Base-by-base conservation (phyloP, 2,797 vertebrate species). In the Dryobates pubescens region DNA sequence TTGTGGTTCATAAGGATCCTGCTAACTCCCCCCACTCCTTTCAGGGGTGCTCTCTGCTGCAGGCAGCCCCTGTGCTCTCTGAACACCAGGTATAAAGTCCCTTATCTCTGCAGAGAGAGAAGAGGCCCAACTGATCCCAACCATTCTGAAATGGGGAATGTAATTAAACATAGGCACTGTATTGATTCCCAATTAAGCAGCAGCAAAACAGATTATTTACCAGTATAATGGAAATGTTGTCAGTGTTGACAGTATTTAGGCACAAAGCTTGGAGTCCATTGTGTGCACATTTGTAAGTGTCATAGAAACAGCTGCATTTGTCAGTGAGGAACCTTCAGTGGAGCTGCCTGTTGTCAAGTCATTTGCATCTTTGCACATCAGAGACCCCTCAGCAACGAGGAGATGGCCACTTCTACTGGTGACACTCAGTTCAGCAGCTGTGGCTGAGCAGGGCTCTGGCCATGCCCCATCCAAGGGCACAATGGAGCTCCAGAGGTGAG, bases 181-280 rank as follows among this genome's bases (percentile, higher is more conserved):
- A 90, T 86, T 74, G 94, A 93, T 90, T 93, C 53, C 73, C 67
- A 74, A 83, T 90, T 90, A 88, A 67, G 75, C 63, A 90, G 58
- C 73, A 83, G 30, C 58, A 69, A 76, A 94, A 59, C 83, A 76
- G 87, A 87, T 91, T 82, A 79, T 88, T 93, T 89, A 57, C 79
- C 78, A 51, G 71, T 54, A 54, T 76, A 87, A 72, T 81, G 85
- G 78, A 84, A 91, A 75, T 4, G 56, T 89, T 86, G 67, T 89
- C 49, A 13, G 43, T 13, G 82, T 26, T 91, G 90, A 78, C 75
- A 75, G 45, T 22, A 14, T 68, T 87, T 10, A 20, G 67, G 61
- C 76, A 68, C 27, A 30, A 57, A 62, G 79, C 71, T 79, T 72
- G 27, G 41, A 34, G 53, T 26, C 73, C 18, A 16, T 51, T 49